These are phyloP conservation scores for Eurytoma californica DNA, from an alignment of 2,888 invertebrate species.

Conservation along the genomic window DNA sequence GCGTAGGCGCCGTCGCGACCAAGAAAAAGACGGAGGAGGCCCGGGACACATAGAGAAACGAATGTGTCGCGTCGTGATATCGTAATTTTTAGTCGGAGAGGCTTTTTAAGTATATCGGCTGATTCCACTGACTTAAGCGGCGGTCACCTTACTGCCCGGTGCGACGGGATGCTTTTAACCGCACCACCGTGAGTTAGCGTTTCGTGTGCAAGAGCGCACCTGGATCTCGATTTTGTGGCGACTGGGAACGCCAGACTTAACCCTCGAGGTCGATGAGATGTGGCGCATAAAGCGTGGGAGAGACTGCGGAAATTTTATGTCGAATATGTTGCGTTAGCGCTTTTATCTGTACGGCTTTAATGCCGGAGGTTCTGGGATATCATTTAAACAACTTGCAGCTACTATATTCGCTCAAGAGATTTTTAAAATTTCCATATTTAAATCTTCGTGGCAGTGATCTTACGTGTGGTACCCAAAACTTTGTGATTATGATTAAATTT, in stretches of 20 bases:
- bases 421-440: conserved; percentile 28
- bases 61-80: conserved; percentile 24
- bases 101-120: not conserved
- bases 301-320: conserved; percentile 4
- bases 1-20: conserved; percentile 61
- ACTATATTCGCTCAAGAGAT: conserved; percentile 16
- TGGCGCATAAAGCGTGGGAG: conserved; percentile 8
- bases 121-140: too few species aligned
- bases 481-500: not conserved
- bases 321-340: not conserved
- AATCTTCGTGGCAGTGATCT: not conserved
- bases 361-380: conserved; percentile 28
- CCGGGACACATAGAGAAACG: conserved; percentile 15
- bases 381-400: conserved; percentile 35
- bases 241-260: not conserved
- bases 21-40: conserved; percentile 20
- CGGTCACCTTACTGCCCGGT: not conserved
- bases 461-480: not conserved
- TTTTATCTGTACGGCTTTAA: conserved; percentile 39
- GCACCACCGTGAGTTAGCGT: conserved; percentile 16
- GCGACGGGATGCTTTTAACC: conserved; percentile 31
- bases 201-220: not conserved
- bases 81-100: conserved; percentile 21
- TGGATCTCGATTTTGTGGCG: conserved; percentile 7
- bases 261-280: conserved; percentile 12